phyloP scores from a whole-genome alignment of 2,888 invertebrate species.

The Polymixis lichenea region DNA sequence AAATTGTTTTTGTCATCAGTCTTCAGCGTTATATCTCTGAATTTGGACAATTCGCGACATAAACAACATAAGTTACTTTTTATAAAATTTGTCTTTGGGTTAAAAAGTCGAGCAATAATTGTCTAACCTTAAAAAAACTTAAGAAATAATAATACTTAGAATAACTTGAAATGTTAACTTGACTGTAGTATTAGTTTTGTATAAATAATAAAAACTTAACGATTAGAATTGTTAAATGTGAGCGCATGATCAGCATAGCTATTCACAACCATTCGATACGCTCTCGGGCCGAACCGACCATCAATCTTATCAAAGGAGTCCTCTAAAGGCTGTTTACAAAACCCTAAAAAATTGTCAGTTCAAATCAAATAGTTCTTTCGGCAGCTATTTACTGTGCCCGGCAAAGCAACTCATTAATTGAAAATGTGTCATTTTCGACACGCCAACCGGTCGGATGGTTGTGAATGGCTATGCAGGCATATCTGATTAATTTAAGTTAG shows the following conservation, averaged over 20 bases:
- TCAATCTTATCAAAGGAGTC: no score
- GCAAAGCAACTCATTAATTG: no score
- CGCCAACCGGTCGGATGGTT: no score
- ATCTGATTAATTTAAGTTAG: background rate
- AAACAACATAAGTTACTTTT: conserved; percentile 23
- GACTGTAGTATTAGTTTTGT: background rate
- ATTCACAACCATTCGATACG: no score
- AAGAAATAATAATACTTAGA: conserved; percentile 54
- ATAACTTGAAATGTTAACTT: conserved; percentile 14
- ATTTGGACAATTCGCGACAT: conserved; percentile 35
- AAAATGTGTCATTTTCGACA: no score
- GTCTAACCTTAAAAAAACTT: conserved; percentile 22
- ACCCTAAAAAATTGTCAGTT: no score
- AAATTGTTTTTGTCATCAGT: conserved; percentile 69
- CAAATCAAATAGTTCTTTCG: no score
- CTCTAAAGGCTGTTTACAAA: no score
- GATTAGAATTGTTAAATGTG: background rate
- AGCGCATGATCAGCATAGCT: background rate
- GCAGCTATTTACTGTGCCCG: no score
- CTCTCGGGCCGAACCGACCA: no score
- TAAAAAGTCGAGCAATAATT: conserved; percentile 18
- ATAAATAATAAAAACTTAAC: conserved; percentile 10
- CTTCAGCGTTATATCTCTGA: conserved; percentile 66
- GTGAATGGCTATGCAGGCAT: background rate
- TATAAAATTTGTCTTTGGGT: conserved; percentile 56